A percentile compares a stretch with the other conserved stretches of the same genome.
These are phyloP conservation scores for Glaucomys volans DNA, from an alignment of 2,113 vertebrate species.

Conservation along the genomic window DNA sequence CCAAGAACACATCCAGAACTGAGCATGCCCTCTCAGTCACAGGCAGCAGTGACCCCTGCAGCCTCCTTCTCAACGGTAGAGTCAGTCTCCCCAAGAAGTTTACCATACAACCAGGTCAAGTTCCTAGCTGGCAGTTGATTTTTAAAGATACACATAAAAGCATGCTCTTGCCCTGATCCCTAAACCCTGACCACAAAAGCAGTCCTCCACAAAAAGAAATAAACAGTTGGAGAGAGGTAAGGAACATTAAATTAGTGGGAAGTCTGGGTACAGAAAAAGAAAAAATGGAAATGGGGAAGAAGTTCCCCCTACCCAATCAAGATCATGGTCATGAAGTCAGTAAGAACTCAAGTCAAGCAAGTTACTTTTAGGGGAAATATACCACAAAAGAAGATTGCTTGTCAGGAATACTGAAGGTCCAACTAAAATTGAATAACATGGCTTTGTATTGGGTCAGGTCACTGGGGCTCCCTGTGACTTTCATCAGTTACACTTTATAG, in stretches of 20 bases:
- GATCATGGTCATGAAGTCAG: neutral
- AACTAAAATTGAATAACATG: neutral
- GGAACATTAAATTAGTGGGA: neutral
- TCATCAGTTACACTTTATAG: neutral
- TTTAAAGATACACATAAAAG: neutral
- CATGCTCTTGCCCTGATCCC: neutral
- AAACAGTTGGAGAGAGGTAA: neutral
- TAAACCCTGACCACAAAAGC: neutral
- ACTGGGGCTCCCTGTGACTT: neutral
- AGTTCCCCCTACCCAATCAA: neutral
- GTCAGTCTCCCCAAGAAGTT: no score
- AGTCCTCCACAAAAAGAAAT: neutral
- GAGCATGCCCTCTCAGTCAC: neutral
- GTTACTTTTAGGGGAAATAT: neutral
- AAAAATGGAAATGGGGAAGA: neutral
- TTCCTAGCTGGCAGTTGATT: neutral
- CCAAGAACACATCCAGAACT: neutral
- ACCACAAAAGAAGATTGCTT: neutral
- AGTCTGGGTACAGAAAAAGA: neutral
- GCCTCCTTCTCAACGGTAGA: neutral
- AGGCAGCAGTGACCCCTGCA: neutral
- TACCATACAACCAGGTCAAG: neutral
- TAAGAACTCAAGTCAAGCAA: neutral
- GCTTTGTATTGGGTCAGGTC: neutral
- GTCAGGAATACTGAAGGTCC: neutral